These are phyloP conservation scores for Tetragonisca angustula DNA, from an alignment of 2,888 invertebrate species.

Conservation along the genomic window DNA sequence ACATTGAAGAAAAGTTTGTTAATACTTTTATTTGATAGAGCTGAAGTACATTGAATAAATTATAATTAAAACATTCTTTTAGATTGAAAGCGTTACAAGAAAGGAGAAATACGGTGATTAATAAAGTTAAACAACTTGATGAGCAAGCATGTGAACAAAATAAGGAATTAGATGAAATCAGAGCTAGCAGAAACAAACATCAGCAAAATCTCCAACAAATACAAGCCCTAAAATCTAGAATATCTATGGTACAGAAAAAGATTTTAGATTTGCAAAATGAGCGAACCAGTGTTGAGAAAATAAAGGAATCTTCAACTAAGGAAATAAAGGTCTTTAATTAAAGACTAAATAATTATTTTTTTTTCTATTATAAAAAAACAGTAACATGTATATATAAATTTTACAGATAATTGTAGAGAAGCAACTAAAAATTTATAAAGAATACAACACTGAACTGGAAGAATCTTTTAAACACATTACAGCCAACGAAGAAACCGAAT, in stretches of 20 bases:
- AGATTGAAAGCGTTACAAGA: slow-evolving; percentile 77
- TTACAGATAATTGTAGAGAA: slow-evolving; percentile 71
- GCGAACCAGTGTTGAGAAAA: slow-evolving; percentile 75
- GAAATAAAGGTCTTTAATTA: slow-evolving; percentile 73
- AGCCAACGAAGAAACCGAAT: slow-evolving; percentile 72
- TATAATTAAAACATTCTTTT: slow-evolving; percentile 72
- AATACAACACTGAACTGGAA: slow-evolving; percentile 74
- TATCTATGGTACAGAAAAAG: slow-evolving; percentile 72
- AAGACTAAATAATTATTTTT: neutral
- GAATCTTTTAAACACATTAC: slow-evolving; percentile 75
- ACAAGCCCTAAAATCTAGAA: slow-evolving; percentile 73
- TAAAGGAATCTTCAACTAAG: slow-evolving; percentile 68
- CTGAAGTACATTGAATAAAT: neutral
- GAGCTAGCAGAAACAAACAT: slow-evolving; percentile 63
- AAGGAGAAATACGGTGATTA: slow-evolving; percentile 53
- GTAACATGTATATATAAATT: slow-evolving; percentile 11
- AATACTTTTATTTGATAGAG: neutral
- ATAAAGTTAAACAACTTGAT: slow-evolving; percentile 78
- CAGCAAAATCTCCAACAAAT: slow-evolving; percentile 70
- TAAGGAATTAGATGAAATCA: slow-evolving; percentile 70
- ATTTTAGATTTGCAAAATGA: slow-evolving; percentile 77
- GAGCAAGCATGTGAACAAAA: slow-evolving; percentile 66
- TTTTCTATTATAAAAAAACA: neutral
- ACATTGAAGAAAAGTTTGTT: slow-evolving; percentile 77
- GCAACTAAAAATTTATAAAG: slow-evolving; percentile 75